Percentiles rank a stretch among this genome's conserved stretches.
These are phyloP conservation scores for Gymnorhina tibicen DNA, from an alignment of 2,113 vertebrate species.

Conservation along the genomic window DNA sequence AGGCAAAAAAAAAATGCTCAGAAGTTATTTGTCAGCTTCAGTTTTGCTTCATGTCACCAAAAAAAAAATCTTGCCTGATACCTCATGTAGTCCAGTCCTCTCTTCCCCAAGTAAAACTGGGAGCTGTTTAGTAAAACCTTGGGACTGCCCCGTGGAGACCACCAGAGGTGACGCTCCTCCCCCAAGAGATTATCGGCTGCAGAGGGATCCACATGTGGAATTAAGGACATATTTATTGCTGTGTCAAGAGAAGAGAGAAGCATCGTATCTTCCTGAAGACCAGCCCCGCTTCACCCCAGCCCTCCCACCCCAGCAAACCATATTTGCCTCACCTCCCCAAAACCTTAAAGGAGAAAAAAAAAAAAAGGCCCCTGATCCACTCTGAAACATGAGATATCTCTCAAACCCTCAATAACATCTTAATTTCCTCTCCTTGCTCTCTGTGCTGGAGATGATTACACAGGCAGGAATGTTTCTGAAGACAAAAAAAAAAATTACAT, in stretches of 20 bases:
- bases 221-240: background rate
- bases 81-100: background rate
- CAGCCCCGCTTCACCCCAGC: background rate
- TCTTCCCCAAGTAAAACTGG: background rate
- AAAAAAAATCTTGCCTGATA: background rate
- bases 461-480: constrained; percentile 62
- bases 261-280: background rate
- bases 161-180: background rate
- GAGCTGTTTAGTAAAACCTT: background rate
- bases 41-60: background rate
- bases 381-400: constrained; percentile 51
- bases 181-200: background rate
- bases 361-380: background rate
- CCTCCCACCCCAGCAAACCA: background rate
- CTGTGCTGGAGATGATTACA: constrained; percentile 14
- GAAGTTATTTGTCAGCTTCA: background rate
- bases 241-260: background rate
- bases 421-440: constrained; percentile 32
- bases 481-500: constrained; percentile 33
- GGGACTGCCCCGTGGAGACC: background rate
- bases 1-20: background rate
- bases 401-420: constrained; percentile 29
- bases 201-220: background rate
- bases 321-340: constrained; percentile 46
- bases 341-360: constrained; percentile 10